Conservation (phyloP, 2,888 invertebrate genomes). For the Leptinotarsa rubiginosa region DNA sequence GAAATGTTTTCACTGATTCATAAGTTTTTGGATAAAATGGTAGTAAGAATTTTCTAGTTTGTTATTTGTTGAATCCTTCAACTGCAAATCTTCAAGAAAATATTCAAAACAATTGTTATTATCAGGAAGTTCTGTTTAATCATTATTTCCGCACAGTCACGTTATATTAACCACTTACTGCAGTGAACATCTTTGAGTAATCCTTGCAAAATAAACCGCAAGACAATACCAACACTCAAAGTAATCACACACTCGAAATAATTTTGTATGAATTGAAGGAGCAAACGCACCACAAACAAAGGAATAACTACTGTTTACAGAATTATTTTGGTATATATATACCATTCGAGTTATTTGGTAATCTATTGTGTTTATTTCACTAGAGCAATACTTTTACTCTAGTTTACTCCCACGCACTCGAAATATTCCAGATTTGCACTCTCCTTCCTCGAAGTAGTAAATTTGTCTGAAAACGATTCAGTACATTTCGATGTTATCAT, state of each 20-base stretch:
- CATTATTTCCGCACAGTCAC: background rate
- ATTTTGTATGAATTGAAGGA: background rate
- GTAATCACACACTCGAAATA: constrained; percentile 13
- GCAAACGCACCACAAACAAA: constrained; percentile 47
- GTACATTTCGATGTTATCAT: constrained; percentile 26
- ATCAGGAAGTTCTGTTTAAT: background rate
- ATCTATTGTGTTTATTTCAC: constrained; percentile 64
- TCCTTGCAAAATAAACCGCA: constrained; percentile 17
- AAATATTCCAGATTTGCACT: constrained; percentile 35
- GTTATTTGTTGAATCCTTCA: background rate
- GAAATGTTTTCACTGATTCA: too few species aligned
- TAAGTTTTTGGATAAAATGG: too few species aligned
- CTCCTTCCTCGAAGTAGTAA: constrained; percentile 39
- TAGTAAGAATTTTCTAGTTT: background rate
- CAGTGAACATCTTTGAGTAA: background rate
- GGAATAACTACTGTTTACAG: constrained; percentile 43
- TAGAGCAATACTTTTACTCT: constrained; percentile 63
- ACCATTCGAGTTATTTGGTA: constrained; percentile 60
- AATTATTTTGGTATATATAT: constrained; percentile 64
- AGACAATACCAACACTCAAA: constrained; percentile 5
- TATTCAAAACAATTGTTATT: background rate
- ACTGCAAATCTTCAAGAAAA: too few species aligned
- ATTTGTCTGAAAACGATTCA: constrained; percentile 32
- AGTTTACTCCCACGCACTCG: constrained; percentile 59
- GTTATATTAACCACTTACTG: constrained; percentile 1